These are phyloP conservation scores for Eurytoma adleriae DNA, from an alignment of 2,888 invertebrate species.

Conservation along the genomic window DNA sequence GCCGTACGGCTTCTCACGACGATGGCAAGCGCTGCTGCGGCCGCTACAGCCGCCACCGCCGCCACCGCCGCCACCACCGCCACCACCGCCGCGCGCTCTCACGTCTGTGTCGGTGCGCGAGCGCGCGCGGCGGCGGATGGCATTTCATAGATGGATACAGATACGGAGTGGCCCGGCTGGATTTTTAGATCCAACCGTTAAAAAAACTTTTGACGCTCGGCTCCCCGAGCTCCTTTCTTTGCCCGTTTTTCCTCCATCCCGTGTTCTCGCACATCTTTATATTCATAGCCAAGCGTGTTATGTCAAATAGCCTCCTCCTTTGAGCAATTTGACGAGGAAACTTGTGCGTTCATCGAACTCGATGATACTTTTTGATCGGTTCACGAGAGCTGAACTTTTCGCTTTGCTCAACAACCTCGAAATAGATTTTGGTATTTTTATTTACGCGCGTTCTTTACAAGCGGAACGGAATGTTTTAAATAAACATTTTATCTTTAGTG, in stretches of 20 bases:
- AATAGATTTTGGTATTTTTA: too few relatives aligned
- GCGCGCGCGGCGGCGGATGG: background rate
- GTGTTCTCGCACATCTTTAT: conserved; percentile 12
- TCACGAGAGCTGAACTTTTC: too few relatives aligned
- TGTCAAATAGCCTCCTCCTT: background rate
- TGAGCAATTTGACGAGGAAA: conserved; percentile 2
- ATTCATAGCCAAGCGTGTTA: background rate
- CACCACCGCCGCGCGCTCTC: too few relatives aligned
- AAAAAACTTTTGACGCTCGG: conserved; percentile 29
- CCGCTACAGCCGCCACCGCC: too few relatives aligned
- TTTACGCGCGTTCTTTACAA: too few relatives aligned
- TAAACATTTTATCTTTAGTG: too few relatives aligned
- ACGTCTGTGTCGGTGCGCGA: background rate
- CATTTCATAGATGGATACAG: conserved; percentile 19
- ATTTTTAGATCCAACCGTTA: conserved; percentile 49
- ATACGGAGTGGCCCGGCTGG: conserved; percentile 39
- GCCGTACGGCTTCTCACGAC: too few relatives aligned
- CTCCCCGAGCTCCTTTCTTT: background rate
- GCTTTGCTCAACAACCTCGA: too few relatives aligned
- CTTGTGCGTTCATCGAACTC: background rate
- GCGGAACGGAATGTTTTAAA: too few relatives aligned
- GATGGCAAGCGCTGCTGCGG: too few relatives aligned
- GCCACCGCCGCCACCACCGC: too few relatives aligned
- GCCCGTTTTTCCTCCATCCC: conserved; percentile 1
- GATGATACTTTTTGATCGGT: too few relatives aligned